These are phyloP conservation scores for Chaetops frenatus DNA, from an alignment of 2,113 vertebrate species.

Conservation along the genomic window DNA sequence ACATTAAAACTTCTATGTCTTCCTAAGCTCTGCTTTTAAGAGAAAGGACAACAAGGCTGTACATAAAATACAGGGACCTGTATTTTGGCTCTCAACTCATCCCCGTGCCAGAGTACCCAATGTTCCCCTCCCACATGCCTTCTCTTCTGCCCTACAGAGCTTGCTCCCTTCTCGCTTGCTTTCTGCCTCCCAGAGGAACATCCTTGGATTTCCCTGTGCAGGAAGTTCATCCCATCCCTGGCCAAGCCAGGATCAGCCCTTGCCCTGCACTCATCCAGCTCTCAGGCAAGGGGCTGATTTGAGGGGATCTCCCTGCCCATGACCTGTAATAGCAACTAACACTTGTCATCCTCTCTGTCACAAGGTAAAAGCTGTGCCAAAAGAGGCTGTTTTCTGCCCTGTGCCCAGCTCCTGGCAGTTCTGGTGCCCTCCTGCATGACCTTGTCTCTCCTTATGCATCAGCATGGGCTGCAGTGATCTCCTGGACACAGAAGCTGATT, in stretches of 20 bases:
- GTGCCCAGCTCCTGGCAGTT: neutral
- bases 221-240: neutral
- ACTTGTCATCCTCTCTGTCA: neutral
- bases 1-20: neutral
- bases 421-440: neutral
- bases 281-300: neutral
- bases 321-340: neutral
- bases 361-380: neutral
- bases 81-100: neutral
- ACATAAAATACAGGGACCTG: neutral
- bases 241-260: neutral
- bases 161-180: neutral
- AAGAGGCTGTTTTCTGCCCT: neutral
- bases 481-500: neutral
- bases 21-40: neutral
- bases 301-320: neutral
- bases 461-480: neutral
- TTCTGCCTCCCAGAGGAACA: neutral
- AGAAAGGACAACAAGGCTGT: neutral
- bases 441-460: neutral
- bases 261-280: fast-evolving
- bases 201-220: neutral
- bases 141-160: neutral
- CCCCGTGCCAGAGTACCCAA: neutral
- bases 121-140: neutral